Evolutionary conservation across 30 jellyfish, hydroid and myxozoan species (phyloP).

Genomic region (Mastigias papua): DNA sequence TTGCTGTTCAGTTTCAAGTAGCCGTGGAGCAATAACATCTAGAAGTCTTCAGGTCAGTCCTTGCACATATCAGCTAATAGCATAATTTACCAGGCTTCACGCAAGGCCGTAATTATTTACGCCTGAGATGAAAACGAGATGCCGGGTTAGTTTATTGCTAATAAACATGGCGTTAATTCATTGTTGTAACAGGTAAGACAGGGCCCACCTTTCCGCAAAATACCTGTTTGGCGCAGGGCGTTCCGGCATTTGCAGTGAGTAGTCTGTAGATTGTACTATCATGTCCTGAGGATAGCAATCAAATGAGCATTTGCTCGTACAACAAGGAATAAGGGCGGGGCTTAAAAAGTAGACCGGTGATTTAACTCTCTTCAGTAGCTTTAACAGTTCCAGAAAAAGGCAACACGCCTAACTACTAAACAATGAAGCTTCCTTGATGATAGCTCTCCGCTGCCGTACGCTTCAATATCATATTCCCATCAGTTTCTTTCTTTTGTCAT

Average conservation of each 20-base stretch:
- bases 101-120: not conserved
- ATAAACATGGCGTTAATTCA: constrained; percentile 11
- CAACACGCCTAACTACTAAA: too few relatives aligned
- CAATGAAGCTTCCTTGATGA: too few relatives aligned
- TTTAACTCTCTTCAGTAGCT: too few relatives aligned
- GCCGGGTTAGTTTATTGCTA: not conserved
- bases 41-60: not conserved
- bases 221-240: not conserved
- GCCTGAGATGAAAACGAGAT: not conserved
- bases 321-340: too few relatives aligned
- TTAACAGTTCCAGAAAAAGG: too few relatives aligned
- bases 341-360: too few relatives aligned
- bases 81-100: not conserved
- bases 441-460: too few relatives aligned
- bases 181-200: constrained; percentile 15
- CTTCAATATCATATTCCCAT: too few relatives aligned
- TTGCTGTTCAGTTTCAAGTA: not conserved
- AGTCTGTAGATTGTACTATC: not conserved
- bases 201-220: not conserved
- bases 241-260: not conserved
- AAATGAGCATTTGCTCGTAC: not conserved
- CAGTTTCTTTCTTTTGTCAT: too few relatives aligned
- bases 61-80: not conserved
- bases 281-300: not conserved
- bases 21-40: not conserved